phyloP scores from a whole-genome alignment of 2,113 vertebrate species.

The Scopus umbretta region DNA sequence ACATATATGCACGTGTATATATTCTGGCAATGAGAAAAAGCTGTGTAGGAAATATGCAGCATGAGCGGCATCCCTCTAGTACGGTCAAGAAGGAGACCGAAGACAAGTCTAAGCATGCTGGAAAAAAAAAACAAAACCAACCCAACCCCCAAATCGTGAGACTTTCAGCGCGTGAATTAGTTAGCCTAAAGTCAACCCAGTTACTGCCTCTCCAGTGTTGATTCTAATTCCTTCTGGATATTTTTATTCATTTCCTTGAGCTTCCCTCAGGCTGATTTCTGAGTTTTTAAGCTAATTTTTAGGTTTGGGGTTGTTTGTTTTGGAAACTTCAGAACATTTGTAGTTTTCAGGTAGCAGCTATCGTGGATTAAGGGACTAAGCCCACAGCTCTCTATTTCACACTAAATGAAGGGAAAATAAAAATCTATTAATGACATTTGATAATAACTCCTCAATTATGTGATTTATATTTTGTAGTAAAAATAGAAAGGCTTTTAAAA shows the following conservation, averaged over 20 bases:
- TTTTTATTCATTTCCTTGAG: conserved; percentile 47
- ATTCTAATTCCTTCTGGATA: conserved; percentile 33
- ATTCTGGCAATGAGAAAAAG: not conserved
- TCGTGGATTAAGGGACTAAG: not conserved
- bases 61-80: not conserved
- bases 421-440: not conserved
- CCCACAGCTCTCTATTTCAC: not conserved
- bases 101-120: not conserved
- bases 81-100: not conserved
- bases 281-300: conserved; percentile 27
- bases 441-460: not conserved
- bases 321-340: not conserved
- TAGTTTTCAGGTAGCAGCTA: not conserved
- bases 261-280: conserved; percentile 27
- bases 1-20: not conserved
- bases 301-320: conserved; percentile 20
- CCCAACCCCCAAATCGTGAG: not conserved
- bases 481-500: conserved; percentile 24
- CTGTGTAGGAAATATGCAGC: not conserved
- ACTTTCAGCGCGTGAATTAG: not conserved
- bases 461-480: not conserved
- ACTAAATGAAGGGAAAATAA: not conserved
- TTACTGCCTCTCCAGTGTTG: not conserved
- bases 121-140: not conserved
- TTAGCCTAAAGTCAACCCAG: conserved; percentile 26